Evolutionary conservation across 1,140 invertebrate genomes (phyloP).

Genomic region (Drosophila bifasciata): DNA sequence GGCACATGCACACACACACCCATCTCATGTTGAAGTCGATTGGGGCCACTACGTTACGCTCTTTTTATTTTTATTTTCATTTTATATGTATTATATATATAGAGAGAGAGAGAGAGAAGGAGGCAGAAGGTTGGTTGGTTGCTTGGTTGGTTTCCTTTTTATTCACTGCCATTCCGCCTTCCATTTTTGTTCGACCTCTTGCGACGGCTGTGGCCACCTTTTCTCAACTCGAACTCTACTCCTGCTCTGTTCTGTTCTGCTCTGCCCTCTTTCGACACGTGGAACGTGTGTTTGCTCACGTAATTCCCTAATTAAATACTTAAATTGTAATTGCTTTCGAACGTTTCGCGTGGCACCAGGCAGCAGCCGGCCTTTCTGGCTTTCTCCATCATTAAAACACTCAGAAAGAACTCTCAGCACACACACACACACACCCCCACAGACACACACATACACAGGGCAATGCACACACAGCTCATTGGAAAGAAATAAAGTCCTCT

Average conservation of each 20-base stretch:
- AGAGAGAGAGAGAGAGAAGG: too few species aligned
- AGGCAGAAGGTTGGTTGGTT: too few species aligned
- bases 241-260: conserved; percentile 8
- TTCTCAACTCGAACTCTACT: too few species aligned
- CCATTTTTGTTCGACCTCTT: conserved; percentile 38
- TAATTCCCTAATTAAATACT: conserved; percentile 83
- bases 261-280: conserved; percentile 1
- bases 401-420: conserved; percentile 31
- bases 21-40: conserved; percentile 35
- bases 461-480: conserved; percentile 17
- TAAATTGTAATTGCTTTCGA: conserved; percentile 83
- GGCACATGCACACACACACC: conserved; percentile 5
- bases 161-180: conserved; percentile 9
- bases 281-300: conserved; percentile 74
- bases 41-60: conserved; percentile 66
- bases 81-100: conserved; percentile 22
- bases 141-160: conserved; percentile 25
- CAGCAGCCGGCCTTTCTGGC: conserved; percentile 5
- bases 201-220: conserved; percentile 24
- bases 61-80: conserved; percentile 58
- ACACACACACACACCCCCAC: conserved; percentile 3
- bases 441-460: conserved; percentile 1
- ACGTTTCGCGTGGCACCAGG: conserved; percentile 44
- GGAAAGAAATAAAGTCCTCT: conserved; percentile 34
- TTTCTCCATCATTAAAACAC: conserved; percentile 62